phyloP scores from a whole-genome alignment of 2,113 vertebrate genomes.

The Calyptommatus sinebrachiatus region DNA sequence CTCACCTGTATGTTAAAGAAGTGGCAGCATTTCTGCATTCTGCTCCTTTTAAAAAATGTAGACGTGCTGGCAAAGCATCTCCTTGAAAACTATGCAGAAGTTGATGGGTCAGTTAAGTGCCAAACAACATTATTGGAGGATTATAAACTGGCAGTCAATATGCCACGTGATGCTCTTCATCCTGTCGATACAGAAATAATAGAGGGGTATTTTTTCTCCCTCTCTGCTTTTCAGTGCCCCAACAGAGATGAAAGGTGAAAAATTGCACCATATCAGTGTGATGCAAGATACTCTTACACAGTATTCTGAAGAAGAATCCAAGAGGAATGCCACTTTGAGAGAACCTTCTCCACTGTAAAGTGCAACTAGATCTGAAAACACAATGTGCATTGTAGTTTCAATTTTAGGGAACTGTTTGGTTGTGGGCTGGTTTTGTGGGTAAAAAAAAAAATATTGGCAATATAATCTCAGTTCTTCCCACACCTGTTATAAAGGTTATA shows the following conservation, averaged over 20 bases:
- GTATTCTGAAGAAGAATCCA: background rate
- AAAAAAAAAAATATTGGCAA: too few species aligned
- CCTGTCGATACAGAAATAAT: background rate
- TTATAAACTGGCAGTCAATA: background rate
- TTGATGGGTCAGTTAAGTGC: constrained; percentile 15
- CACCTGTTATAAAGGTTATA: background rate
- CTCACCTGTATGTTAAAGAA: constrained; percentile 13
- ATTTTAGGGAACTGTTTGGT: background rate
- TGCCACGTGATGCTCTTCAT: background rate
- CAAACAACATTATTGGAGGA: background rate
- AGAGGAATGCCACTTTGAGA: background rate
- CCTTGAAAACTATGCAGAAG: constrained; percentile 18
- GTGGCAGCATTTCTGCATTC: constrained; percentile 43
- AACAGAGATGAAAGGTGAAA: background rate
- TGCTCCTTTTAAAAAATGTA: background rate
- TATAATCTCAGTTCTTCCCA: too few species aligned
- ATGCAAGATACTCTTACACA: too few species aligned
- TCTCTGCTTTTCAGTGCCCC: background rate
- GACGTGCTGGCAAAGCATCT: constrained; percentile 34
- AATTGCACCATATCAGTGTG: background rate
- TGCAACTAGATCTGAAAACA: background rate
- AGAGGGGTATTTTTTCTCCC: too few species aligned
- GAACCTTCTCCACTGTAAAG: background rate
- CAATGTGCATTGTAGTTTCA: background rate
- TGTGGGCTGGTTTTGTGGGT: too few species aligned